Conservation (phyloP, 2,888 invertebrate species). For the Teleiodes luculella region DNA sequence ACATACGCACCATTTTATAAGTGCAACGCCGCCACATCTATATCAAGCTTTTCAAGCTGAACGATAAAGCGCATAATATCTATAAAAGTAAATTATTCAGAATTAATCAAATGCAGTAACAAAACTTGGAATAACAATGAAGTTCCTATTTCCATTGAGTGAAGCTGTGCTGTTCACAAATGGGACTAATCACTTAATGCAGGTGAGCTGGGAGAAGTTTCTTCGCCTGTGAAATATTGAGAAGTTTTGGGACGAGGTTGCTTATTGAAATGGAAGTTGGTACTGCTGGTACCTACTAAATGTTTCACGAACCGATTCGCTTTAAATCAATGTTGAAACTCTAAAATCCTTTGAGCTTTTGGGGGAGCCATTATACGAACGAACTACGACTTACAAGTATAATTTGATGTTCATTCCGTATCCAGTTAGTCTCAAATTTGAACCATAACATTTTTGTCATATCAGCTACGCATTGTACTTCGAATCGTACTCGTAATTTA, state of each 20-base stretch:
- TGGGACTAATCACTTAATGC: slow-evolving; percentile 74
- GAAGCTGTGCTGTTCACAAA: slow-evolving; percentile 66
- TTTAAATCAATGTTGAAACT: not conserved
- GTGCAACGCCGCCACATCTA: too few species aligned
- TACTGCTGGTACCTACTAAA: slow-evolving; percentile 14
- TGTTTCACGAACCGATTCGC: slow-evolving; percentile 9
- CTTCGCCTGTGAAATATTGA: slow-evolving; percentile 60
- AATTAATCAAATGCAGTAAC: slow-evolving; percentile 41
- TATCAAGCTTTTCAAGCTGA: too few species aligned
- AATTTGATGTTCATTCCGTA: too few species aligned
- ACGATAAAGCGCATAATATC: not conserved
- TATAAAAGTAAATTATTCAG: slow-evolving; percentile 30
- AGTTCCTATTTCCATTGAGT: slow-evolving; percentile 30
- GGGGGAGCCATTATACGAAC: too few species aligned
- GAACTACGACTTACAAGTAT: too few species aligned
- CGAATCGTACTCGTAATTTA: too few species aligned
- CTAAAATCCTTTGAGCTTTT: too few species aligned
- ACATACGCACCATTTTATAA: too few species aligned
- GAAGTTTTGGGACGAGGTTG: slow-evolving; percentile 51
- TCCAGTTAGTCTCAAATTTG: too few species aligned
- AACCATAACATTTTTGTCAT: too few species aligned
- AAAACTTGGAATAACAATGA: slow-evolving; percentile 29
- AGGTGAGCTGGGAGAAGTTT: slow-evolving; percentile 53
- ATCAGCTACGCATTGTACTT: too few species aligned
- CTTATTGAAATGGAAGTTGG: slow-evolving; percentile 27